These are phyloP conservation scores for Coenonympha glycerion DNA, from an alignment of 2,888 invertebrate genomes.

Conservation along the genomic window DNA sequence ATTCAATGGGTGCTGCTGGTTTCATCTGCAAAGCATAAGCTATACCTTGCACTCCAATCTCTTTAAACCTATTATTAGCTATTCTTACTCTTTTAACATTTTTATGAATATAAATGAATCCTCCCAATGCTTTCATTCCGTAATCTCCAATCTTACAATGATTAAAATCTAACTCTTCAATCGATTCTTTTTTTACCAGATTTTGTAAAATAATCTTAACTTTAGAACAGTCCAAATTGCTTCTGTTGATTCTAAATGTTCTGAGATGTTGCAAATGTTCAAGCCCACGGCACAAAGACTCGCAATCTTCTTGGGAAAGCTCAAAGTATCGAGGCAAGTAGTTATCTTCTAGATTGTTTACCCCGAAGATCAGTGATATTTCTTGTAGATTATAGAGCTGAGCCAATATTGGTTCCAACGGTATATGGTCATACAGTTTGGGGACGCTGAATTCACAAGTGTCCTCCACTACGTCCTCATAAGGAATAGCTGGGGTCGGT, in stretches of 20 bases:
- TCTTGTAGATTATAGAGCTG: conserved; percentile 73
- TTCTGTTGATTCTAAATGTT: conserved; percentile 76
- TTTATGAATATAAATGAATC: conserved; percentile 66
- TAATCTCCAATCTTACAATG: conserved; percentile 79
- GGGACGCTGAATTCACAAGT: conserved; percentile 55
- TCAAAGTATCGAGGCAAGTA: conserved; percentile 78
- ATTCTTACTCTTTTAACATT: conserved; percentile 69
- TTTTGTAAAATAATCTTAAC: conserved; percentile 76
- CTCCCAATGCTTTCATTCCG: conserved; percentile 79
- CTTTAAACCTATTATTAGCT: conserved; percentile 74
- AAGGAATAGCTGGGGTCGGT: conserved; percentile 54
- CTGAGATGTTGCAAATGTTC: conserved; percentile 62
- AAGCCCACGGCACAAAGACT: conserved; percentile 72
- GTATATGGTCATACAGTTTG: conserved; percentile 74
- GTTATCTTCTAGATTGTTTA: conserved; percentile 66
- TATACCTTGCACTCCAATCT: conserved; percentile 71
- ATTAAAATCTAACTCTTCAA: conserved; percentile 79
- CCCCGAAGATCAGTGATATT: conserved; percentile 56
- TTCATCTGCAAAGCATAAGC: conserved; percentile 72
- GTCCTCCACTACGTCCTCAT: conserved; percentile 49
- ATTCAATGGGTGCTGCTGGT: conserved; percentile 64
- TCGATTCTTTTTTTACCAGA: conserved; percentile 62
- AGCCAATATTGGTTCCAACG: conserved; percentile 71
- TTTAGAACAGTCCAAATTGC: conserved; percentile 76
- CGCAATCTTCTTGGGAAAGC: conserved; percentile 76